Evolutionary conservation across 2,797 vertebrate species (phyloP).

Genomic region (Sciurus carolinensis): DNA sequence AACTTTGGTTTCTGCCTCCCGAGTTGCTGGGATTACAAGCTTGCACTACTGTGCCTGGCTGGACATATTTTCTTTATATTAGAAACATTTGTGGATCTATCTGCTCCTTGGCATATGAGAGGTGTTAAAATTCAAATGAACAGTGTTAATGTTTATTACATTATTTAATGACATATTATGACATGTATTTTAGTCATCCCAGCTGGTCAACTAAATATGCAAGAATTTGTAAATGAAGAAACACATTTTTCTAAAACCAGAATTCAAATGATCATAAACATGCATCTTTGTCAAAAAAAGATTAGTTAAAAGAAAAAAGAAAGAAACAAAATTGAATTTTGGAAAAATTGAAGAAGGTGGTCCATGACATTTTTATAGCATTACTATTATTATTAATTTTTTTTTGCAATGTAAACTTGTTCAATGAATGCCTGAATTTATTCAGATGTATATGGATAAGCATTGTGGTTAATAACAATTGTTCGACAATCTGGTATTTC

Average conservation of each 20-base stretch:
- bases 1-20: no score
- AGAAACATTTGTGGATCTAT: neutral
- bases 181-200: neutral
- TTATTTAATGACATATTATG: neutral
- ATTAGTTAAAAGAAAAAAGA: neutral
- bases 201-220: neutral
- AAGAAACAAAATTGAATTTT: neutral
- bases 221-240: neutral
- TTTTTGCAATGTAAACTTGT: neutral
- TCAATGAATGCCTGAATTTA: neutral
- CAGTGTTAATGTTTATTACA: neutral
- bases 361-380: neutral
- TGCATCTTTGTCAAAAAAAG: neutral
- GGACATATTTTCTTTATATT: neutral
- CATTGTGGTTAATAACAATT: neutral
- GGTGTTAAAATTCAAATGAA: neutral
- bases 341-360: neutral
- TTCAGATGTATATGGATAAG: neutral
- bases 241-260: neutral
- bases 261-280: neutral
- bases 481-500: neutral
- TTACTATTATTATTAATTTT: no score
- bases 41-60: no score
- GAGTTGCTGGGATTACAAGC: no score
- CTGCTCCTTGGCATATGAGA: neutral